Evolutionary conservation across 2,888 invertebrate genomes (phyloP).

Genomic region (Catocala fraxini): DNA sequence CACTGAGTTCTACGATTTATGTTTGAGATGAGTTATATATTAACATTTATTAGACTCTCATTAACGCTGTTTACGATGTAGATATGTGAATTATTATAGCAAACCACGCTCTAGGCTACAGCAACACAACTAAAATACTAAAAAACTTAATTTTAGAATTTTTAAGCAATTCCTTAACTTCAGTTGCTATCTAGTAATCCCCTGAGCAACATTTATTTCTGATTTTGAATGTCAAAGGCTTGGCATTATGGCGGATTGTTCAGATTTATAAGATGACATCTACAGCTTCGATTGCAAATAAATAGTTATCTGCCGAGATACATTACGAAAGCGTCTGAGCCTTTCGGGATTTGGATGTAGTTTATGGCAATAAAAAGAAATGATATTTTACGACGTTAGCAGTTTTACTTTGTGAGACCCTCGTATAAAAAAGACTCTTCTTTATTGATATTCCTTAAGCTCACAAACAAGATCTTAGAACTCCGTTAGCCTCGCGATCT

Average conservation of each 20-base stretch:
- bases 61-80: too few species aligned
- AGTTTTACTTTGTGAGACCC: neutral
- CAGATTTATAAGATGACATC: conserved; percentile 15
- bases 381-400: conserved; percentile 2
- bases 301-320: conserved; percentile 1
- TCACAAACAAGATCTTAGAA: too few species aligned
- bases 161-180: conserved; percentile 17
- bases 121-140: too few species aligned
- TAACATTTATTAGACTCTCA: too few species aligned
- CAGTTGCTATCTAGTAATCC: conserved; percentile 30
- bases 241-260: conserved; percentile 2
- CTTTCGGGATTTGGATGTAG: conserved; percentile 3
- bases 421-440: too few species aligned
- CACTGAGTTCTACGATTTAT: neutral
- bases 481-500: too few species aligned
- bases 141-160: neutral
- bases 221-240: conserved; percentile 13
- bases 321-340: conserved; percentile 2
- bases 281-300: conserved; percentile 10
- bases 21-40: neutral
- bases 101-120: too few species aligned
- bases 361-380: conserved; percentile 7
- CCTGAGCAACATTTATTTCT: conserved; percentile 24
- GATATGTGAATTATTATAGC: neutral
- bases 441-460: too few species aligned